Evolutionary conservation across 2,888 invertebrate genomes (phyloP).

Genomic region (Odontothrips loti): DNA sequence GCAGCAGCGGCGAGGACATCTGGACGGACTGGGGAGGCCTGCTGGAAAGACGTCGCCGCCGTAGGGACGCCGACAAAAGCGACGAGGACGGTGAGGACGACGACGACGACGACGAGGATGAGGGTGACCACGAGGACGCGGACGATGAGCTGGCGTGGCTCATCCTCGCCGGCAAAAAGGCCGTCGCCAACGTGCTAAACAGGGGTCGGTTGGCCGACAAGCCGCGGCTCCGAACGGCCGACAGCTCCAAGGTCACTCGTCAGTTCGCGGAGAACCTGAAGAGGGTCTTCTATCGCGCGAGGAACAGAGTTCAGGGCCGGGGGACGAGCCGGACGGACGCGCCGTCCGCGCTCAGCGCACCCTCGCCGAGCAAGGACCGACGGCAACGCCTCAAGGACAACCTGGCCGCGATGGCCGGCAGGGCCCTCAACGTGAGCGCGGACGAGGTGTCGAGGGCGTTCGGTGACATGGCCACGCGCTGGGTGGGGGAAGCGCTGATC

Average conservation of each 20-base stretch:
- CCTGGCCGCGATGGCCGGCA: background rate
- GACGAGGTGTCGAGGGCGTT: background rate
- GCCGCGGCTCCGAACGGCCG: background rate
- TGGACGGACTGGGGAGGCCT: background rate
- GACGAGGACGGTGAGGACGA: background rate
- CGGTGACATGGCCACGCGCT: background rate
- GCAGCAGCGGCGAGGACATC: background rate
- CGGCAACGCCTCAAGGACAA: background rate
- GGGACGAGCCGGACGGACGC: background rate
- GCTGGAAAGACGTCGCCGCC: background rate
- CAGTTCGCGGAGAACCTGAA: background rate
- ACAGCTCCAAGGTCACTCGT: background rate
- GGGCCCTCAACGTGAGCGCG: background rate
- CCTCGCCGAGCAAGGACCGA: background rate
- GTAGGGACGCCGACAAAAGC: background rate
- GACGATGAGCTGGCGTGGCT: conserved; percentile 5
- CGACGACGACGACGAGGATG: background rate
- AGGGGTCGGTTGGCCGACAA: background rate
- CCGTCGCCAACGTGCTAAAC: background rate
- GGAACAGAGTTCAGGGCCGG: background rate
- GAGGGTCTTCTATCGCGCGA: background rate
- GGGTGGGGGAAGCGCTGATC: background rate
- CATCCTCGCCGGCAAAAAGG: background rate
- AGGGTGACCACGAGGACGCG: background rate
- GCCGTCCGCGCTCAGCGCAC: background rate